Conservation (phyloP, 92 coral and sea anemone genomes). For the Virgularia gustaviana region DNA sequence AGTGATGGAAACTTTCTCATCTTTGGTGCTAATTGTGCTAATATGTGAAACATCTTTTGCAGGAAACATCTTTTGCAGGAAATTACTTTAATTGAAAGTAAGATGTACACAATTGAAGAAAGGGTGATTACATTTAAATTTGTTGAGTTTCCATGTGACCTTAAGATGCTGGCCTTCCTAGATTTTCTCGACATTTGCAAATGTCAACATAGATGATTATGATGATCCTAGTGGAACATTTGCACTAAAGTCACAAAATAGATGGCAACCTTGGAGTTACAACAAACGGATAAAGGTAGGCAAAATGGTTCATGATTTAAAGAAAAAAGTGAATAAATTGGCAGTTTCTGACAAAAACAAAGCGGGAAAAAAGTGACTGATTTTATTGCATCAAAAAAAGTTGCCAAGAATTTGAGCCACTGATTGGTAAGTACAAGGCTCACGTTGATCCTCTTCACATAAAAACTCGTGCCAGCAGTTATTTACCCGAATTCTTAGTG, state of each 20-base stretch:
- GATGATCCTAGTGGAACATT: constrained; percentile 42
- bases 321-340: too few relatives aligned
- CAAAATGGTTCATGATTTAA: too few relatives aligned
- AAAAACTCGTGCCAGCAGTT: too few relatives aligned
- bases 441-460: too few relatives aligned
- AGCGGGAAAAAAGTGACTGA: too few relatives aligned
- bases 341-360: too few relatives aligned
- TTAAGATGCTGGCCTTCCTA: constrained; percentile 33
- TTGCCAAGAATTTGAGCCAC: too few relatives aligned
- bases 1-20: constrained; percentile 40
- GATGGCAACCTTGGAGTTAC: constrained; percentile 49
- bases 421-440: too few relatives aligned
- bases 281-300: constrained; percentile 29
- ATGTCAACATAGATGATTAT: constrained; percentile 48
- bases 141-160: constrained; percentile 39
- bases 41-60: too few relatives aligned
- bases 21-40: constrained; percentile 48
- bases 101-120: constrained; percentile 22
- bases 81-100: constrained; percentile 45
- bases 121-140: constrained; percentile 29
- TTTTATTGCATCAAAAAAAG: too few relatives aligned
- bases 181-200: constrained; percentile 49
- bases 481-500: too few relatives aligned
- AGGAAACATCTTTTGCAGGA: too few relatives aligned
- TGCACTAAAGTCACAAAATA: constrained; percentile 21